Percentiles rank a stretch among this genome's conserved stretches.
Conservation (phyloP, 2,888 invertebrate species). For the Synanthedon tipuliformis region DNA sequence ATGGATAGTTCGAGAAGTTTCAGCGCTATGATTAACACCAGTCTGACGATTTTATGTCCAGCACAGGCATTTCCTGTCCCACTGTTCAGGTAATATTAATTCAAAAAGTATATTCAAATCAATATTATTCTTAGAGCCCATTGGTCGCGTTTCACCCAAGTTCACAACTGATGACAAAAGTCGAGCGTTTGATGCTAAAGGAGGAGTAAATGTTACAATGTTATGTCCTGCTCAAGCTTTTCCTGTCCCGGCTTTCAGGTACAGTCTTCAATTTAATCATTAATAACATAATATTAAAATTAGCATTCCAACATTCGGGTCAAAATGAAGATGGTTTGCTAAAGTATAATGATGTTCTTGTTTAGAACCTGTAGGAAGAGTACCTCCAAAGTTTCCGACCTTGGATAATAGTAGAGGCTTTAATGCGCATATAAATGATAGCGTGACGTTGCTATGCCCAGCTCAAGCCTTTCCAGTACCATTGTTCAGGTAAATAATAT, state of each 20-base stretch:
- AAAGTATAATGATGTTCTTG: conserved; percentile 18
- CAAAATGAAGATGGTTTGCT: background rate
- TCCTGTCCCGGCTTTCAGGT: conserved; percentile 77
- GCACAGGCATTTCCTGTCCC: conserved; percentile 83
- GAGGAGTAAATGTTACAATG: conserved; percentile 63
- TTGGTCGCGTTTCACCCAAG: conserved; percentile 76
- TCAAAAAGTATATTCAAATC: conserved; percentile 3
- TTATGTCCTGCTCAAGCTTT: conserved; percentile 83
- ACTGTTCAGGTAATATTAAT: conserved; percentile 70
- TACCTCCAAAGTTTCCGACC: conserved; percentile 78
- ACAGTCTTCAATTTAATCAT: conserved; percentile 10
- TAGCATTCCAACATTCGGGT: conserved; percentile 75
- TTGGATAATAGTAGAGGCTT: conserved; percentile 74
- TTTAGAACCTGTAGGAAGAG: conserved; percentile 72
- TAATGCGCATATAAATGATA: conserved; percentile 60
- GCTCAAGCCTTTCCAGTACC: conserved; percentile 78
- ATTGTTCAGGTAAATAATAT: conserved; percentile 68
- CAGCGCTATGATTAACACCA: conserved; percentile 57
- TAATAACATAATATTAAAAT: conserved; percentile 8
- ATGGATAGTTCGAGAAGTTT: conserved; percentile 75
- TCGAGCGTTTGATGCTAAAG: conserved; percentile 71
- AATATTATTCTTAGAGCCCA: conserved; percentile 68
- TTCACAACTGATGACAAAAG: conserved; percentile 74
- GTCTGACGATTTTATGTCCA: conserved; percentile 77
- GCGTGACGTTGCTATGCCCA: conserved; percentile 74